Evolutionary conservation across 2,797 vertebrate species (phyloP).

Genomic region (Tangara arthus): DNA sequence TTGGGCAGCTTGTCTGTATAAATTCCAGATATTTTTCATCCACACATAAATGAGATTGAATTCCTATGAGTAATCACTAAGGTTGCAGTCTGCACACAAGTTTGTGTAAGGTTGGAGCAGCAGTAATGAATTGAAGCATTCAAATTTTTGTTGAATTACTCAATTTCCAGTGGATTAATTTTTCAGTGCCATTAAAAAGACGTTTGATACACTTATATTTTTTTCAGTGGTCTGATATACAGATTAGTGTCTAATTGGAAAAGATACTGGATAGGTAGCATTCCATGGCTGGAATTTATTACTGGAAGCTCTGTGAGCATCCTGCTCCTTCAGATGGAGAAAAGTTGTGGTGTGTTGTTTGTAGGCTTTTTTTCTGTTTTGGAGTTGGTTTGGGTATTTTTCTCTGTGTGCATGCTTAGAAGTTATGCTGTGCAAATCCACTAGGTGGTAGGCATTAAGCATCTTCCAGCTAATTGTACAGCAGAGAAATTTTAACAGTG

Average conservation of each 20-base stretch:
- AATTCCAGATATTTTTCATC: neutral
- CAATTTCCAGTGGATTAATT: neutral
- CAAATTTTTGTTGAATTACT: neutral
- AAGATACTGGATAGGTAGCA: neutral
- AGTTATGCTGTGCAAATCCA: constrained; percentile 14
- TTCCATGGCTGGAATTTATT: neutral
- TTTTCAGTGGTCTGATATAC: neutral
- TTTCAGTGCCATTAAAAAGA: neutral
- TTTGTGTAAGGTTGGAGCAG: neutral
- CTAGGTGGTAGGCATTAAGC: constrained; percentile 57
- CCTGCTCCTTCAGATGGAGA: neutral
- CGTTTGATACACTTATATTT: neutral
- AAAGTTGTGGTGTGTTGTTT: neutral
- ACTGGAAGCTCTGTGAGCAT: neutral
- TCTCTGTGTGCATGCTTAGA: neutral
- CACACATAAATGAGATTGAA: neutral
- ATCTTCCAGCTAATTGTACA: neutral
- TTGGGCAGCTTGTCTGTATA: neutral
- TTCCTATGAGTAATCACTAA: neutral
- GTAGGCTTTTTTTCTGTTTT: neutral
- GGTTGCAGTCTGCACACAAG: neutral
- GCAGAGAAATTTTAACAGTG: neutral
- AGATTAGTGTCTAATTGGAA: neutral
- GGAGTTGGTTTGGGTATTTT: neutral
- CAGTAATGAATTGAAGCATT: neutral